Conservation (phyloP, 2,888 invertebrate species). For the Oligia latruncula region DNA sequence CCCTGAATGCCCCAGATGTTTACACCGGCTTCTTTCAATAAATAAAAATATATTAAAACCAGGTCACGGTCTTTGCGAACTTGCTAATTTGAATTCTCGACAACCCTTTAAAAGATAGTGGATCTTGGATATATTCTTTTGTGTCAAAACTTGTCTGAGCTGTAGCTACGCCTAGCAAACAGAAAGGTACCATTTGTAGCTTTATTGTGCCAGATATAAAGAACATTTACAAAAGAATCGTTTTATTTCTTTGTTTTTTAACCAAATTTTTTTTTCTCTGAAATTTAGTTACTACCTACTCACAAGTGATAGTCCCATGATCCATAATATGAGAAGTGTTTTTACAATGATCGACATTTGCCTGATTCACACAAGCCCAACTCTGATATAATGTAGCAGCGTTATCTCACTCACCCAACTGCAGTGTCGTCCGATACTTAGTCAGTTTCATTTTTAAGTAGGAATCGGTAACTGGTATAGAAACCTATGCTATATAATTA, state of each 20-base stretch:
- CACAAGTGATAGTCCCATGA: background rate
- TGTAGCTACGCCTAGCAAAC: background rate
- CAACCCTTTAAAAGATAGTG: conserved; percentile 17
- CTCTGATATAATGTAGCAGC: background rate
- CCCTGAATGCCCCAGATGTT: conserved; percentile 2
- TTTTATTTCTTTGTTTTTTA: background rate
- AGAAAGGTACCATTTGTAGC: conserved; percentile 1
- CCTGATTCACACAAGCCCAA: background rate
- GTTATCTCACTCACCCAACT: background rate
- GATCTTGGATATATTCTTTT: conserved; percentile 18
- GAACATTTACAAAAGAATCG: background rate
- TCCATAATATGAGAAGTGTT: background rate
- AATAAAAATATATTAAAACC: conserved; percentile 22
- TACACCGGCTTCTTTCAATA: background rate
- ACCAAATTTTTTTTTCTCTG: background rate
- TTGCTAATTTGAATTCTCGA: conserved; percentile 26
- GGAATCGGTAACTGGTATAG: background rate
- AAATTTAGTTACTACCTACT: background rate
- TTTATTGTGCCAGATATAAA: background rate
- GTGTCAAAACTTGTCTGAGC: conserved; percentile 14
- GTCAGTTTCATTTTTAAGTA: background rate
- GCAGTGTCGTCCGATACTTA: background rate
- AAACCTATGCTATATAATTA: background rate
- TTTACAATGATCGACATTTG: background rate
- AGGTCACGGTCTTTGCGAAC: conserved; percentile 17